Percentiles rank a stretch among this genome's conserved stretches.
Evolutionary conservation across 2,113 vertebrate genomes (phyloP).

Genomic region (Carlito syrichta): DNA sequence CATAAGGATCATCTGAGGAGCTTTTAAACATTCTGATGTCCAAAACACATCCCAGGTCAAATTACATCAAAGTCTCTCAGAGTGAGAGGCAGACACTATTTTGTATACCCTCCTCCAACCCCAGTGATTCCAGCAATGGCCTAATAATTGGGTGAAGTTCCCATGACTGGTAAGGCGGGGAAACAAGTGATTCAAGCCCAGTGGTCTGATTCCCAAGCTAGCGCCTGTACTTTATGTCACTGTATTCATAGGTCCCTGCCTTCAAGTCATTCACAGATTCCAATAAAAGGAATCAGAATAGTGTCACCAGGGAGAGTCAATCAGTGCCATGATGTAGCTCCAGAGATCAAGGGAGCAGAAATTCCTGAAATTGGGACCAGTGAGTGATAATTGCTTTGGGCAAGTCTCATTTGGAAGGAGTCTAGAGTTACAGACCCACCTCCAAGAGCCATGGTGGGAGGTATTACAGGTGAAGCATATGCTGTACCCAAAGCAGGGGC

Average conservation of each 20-base stretch:
- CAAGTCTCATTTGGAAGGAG: neutral
- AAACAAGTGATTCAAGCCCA: neutral
- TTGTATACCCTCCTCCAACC: neutral
- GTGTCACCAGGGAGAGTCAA: neutral
- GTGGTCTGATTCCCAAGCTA: neutral
- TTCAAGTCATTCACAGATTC: neutral
- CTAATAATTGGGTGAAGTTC: neutral
- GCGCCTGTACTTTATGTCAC: neutral
- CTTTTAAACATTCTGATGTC: neutral
- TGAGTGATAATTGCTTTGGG: neutral
- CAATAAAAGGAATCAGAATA: neutral
- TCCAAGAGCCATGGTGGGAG: neutral
- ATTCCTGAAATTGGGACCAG: neutral
- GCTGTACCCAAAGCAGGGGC: neutral
- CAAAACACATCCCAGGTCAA: neutral
- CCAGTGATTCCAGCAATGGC: neutral
- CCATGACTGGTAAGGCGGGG: neutral
- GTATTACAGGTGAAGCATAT: rapidly evolving
- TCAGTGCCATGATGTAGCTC: neutral
- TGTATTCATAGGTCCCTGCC: neutral
- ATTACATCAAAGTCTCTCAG: neutral
- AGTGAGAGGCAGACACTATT: neutral
- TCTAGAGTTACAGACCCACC: neutral
- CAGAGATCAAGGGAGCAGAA: neutral
- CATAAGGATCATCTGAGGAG: neutral